Conservation (phyloP, 2,888 invertebrate species). For the Andrena hattorfiana region DNA sequence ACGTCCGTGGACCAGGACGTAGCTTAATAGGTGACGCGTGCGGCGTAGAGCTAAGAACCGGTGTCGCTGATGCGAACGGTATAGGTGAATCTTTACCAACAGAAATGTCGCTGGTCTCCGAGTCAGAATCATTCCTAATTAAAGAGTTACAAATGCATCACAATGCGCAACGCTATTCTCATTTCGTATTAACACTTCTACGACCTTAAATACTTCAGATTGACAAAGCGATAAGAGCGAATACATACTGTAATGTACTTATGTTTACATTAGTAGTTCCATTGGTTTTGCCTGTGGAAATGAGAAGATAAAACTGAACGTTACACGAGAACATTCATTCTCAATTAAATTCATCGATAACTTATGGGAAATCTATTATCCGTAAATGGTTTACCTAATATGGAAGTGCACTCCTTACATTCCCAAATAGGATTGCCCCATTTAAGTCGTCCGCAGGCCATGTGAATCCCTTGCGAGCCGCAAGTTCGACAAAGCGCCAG, state of each 20-base stretch:
- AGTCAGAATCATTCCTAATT: slow-evolving; percentile 33
- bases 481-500: slow-evolving; percentile 86
- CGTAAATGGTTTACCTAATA: slow-evolving; percentile 71
- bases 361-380: not conserved
- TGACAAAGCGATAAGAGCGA: not conserved
- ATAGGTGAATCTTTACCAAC: slow-evolving; percentile 75
- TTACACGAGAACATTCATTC: not conserved
- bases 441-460: slow-evolving; percentile 85
- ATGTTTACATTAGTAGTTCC: slow-evolving; percentile 4
- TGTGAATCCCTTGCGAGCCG: slow-evolving; percentile 87
- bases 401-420: slow-evolving; percentile 84
- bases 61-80: not conserved
- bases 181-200: slow-evolving; percentile 8
- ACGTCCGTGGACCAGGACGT: slow-evolving; percentile 79
- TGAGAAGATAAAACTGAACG: not conserved
- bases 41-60: not conserved
- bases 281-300: slow-evolving; percentile 52
- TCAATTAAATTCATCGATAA: not conserved
- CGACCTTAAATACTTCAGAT: not conserved
- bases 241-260: slow-evolving; percentile 42
- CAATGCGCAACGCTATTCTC: not conserved
- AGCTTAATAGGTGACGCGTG: slow-evolving; percentile 44
- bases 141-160: slow-evolving; percentile 8
- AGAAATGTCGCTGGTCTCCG: slow-evolving; percentile 80
- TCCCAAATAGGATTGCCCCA: slow-evolving; percentile 84